These are phyloP conservation scores for Heliconius ethilla DNA, from an alignment of 2,888 invertebrate species.

Conservation along the genomic window DNA sequence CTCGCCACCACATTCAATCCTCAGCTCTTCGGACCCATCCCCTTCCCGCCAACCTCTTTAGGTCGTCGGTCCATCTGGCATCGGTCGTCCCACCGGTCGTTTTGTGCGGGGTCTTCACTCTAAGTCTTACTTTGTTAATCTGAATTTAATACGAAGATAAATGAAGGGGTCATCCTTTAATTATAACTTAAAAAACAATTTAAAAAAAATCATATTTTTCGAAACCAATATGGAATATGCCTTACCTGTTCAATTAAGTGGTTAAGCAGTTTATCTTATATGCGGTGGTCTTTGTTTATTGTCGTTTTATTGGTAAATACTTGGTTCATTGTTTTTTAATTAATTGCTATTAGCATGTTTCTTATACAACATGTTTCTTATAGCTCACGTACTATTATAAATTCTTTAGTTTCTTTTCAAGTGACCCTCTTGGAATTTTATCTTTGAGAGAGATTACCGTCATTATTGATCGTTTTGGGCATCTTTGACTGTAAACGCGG, in stretches of 20 bases:
- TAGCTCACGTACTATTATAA: not conserved
- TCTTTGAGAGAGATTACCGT: not conserved
- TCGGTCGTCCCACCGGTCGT: too few species aligned
- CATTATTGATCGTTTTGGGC: not conserved
- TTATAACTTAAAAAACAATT: not conserved
- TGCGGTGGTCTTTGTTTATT: constrained; percentile 37
- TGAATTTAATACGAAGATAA: too few species aligned
- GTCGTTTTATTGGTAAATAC: constrained; percentile 29
- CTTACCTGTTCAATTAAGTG: constrained; percentile 44
- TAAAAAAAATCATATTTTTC: not conserved
- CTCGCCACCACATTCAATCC: too few species aligned
- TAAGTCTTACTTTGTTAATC: too few species aligned
- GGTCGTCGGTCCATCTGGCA: too few species aligned
- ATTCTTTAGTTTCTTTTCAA: not conserved
- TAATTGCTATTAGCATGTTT: constrained; percentile 17
- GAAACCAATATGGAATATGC: not conserved
- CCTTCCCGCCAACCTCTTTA: too few species aligned
- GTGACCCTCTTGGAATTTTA: not conserved
- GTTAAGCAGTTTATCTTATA: constrained; percentile 41
- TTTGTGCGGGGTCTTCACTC: too few species aligned
- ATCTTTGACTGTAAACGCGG: not conserved
- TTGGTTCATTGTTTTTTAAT: constrained; percentile 26
- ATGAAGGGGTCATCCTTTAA: too few species aligned
- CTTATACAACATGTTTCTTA: not conserved
- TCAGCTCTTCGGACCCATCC: too few species aligned